Evolutionary conservation across 2,113 vertebrate species (phyloP), one percentile per base, ranked within the genome.

Genomic region (Rhipidura dahli): DNA sequence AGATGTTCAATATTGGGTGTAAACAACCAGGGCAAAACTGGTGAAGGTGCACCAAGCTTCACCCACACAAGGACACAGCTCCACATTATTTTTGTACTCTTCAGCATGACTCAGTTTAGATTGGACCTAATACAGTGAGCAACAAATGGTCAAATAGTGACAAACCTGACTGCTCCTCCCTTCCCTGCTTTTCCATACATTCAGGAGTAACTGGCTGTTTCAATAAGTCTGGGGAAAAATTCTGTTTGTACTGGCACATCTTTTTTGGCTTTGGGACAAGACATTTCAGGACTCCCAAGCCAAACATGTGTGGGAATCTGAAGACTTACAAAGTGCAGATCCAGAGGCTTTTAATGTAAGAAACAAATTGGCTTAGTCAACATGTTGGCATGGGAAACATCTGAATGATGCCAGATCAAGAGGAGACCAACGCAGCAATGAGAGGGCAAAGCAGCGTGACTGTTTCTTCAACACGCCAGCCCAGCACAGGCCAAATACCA

Each of bases 271-370:
- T 39, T 89, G 61, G 23, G 33, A 63, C 45, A 83, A 23, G 30
- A 40, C 12, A 33, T 23, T 33, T 28, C 45, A 89, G 33, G 40
- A 61, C 13, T 89, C 28, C 15, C 10, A 89, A 84, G 23, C n/a
- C 61, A 89, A 94, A 79, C 26, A 66, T n/a, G 56, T 77, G 30
- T 77, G 59, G 49, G 31, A 91, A 60, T 94, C 12, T 71, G 60
- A 81, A 70, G 69, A 76, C 26, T 22, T 78, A n/a, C 2, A 10
- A 84, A 83, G 45, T 49, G 31, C 63, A 83, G 5, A 23, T 84
- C 28, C 51, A 89, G 49, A 37, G 4, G 7, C 8, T 49, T 94
- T 83, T 72, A 89, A 49, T 19, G 3, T 60, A 72, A 89, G 37
- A 87, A 89, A 26, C 7, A 54, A 44, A 40, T 63, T 77, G 39